These are phyloP conservation scores for Tetrapedia diversipes DNA, from an alignment of 2,888 invertebrate species.

Conservation along the genomic window DNA sequence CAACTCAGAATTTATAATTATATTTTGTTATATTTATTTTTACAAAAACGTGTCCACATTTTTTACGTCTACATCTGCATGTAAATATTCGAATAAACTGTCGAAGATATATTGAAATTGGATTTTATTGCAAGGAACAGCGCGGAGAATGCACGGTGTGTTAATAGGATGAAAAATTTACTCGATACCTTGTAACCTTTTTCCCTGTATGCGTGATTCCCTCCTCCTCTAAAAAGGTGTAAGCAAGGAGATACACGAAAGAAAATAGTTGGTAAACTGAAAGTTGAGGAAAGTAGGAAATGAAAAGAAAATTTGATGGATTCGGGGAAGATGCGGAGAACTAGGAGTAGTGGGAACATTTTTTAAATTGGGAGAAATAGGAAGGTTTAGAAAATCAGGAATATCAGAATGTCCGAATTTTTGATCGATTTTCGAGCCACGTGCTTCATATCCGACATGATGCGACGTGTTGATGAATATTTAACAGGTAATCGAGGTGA, in stretches of 20 bases:
- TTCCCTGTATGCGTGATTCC: too few relatives aligned
- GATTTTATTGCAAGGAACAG: background rate
- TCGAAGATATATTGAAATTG: background rate
- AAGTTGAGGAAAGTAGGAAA: background rate
- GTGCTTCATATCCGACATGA: background rate
- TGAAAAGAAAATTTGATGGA: background rate
- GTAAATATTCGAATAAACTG: slow-evolving; percentile 41
- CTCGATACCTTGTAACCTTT: background rate
- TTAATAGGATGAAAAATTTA: background rate
- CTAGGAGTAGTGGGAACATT: background rate
- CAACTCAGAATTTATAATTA: background rate
- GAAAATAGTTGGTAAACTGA: too few relatives aligned
- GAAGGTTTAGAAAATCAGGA: too few relatives aligned
- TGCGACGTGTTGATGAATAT: background rate
- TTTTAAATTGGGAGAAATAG: background rate
- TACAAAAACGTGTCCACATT: background rate
- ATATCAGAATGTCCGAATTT: background rate
- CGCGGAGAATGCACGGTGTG: background rate
- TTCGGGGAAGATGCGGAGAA: background rate
- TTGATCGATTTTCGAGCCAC: background rate
- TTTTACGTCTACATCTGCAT: slow-evolving; percentile 27
- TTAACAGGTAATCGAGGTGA: background rate
- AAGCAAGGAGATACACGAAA: too few relatives aligned
- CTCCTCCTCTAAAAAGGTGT: too few relatives aligned
- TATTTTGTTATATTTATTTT: slow-evolving; percentile 26